These are phyloP conservation scores for Hermodice carunculata DNA, from an alignment of 2,888 invertebrate genomes.

Conservation along the genomic window DNA sequence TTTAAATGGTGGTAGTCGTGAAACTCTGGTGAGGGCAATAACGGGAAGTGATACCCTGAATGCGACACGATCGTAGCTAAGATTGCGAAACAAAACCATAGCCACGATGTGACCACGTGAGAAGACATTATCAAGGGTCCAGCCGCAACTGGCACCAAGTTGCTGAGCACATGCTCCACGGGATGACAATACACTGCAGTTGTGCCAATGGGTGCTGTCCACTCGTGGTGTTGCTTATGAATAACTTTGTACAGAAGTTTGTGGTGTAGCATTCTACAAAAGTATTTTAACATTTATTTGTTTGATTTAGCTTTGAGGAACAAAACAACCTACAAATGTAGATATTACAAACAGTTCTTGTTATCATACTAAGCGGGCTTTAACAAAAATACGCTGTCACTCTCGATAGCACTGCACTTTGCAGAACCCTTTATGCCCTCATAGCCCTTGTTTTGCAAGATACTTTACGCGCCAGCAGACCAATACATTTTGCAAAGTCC, in stretches of 20 bases:
- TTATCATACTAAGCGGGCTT: no score
- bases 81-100: constrained; percentile 82
- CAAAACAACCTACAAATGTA: no score
- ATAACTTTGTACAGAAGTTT: constrained; percentile 80
- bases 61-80: constrained; percentile 75
- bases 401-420: no score
- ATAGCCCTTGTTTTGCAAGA: no score
- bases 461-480: no score
- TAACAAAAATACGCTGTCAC: no score
- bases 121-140: constrained; percentile 75
- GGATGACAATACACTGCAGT: constrained; percentile 84
- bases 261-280: constrained; percentile 28
- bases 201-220: constrained; percentile 85
- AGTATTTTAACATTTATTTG: no score
- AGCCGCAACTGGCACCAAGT: constrained; percentile 78
- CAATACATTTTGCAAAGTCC: no score
- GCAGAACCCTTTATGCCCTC: no score
- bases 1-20: constrained; percentile 37
- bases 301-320: no score
- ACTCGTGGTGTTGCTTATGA: constrained; percentile 86
- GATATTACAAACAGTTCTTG: no score
- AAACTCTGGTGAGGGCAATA: constrained; percentile 31
- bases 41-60: constrained; percentile 33
- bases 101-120: constrained; percentile 64
- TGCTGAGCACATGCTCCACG: constrained; percentile 73